Evolutionary conservation across 2,113 vertebrate species (phyloP).

Genomic region (Thermophis baileyi): DNA sequence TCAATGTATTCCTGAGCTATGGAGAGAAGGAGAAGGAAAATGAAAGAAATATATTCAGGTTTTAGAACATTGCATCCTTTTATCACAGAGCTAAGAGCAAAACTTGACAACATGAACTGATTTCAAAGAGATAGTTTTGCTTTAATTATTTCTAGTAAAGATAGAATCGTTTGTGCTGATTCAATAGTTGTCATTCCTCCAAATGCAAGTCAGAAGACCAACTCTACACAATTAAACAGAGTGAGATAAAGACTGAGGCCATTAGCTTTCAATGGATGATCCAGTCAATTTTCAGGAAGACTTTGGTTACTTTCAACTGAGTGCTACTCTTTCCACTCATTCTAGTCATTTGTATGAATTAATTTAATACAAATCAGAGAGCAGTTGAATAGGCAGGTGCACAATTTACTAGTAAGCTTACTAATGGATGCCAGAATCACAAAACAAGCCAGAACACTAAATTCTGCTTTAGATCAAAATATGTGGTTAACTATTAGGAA

Average conservation of each 20-base stretch:
- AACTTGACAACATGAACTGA: background rate
- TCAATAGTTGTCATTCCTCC: background rate
- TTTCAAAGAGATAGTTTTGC: background rate
- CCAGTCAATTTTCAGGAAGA: background rate
- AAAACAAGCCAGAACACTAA: background rate
- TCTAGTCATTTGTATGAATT: background rate
- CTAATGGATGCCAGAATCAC: background rate
- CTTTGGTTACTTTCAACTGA: background rate
- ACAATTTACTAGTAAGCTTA: background rate
- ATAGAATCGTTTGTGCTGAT: background rate
- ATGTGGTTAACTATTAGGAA: background rate
- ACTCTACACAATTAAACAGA: background rate
- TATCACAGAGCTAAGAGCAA: background rate
- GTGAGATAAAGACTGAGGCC: background rate
- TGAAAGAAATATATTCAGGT: background rate
- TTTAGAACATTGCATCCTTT: constrained; percentile 3
- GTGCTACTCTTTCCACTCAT: background rate
- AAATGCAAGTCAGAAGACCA: background rate
- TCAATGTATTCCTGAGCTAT: background rate
- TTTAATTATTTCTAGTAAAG: background rate
- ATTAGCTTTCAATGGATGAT: background rate
- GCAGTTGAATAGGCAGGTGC: background rate
- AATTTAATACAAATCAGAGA: background rate
- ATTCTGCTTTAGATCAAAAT: background rate
- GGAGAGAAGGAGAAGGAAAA: background rate